Base-by-base conservation (phyloP, 1,140 invertebrate species). In the Brachionus angularis region DNA sequence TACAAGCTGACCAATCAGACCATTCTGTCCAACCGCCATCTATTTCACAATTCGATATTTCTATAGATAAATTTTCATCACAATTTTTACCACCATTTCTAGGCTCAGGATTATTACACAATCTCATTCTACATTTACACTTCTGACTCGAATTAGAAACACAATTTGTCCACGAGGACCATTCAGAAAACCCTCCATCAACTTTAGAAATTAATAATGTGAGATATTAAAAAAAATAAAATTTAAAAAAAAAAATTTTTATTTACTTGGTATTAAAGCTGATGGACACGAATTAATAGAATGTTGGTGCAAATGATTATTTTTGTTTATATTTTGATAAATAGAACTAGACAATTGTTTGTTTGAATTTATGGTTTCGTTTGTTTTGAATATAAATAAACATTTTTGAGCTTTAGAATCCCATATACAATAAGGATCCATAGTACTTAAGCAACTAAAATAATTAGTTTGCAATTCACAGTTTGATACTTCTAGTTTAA, bases 381-480 rank as follows among this genome's bases (percentile, higher is more conserved):
- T 58, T 42, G 14, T 39, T 36, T 18, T 47, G 16, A 46, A 46
- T 46, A 29, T 46, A 10, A 33, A 46, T 0, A 64, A n/a, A 47
- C 58, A 64, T 46, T 47, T 31, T 64, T 64, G 58, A 10, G 16
- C 14, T 31, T 46, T 47, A 27, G 39, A 29, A 29, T 64, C 42
- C 58, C 58, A 64, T 21, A 46, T 29, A 46, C 58, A 64, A 36
- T 64, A 64, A 5, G 58, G 58, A 29, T 64, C 58, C 58, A 64
- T 64, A 5, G 39, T 16, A 64, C 29, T 46, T 36, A 64, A 64
- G 21, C 58, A 64, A 29, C 25, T 16, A 47, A 46, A 46, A 21
- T 46, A 46, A 33, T 23, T 64, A 16, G 7, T 47, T 31, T 46
- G 27, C 16, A 25, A 3, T 7, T 64, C 58, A 47, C 58, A 64